These are phyloP conservation scores for Stenotaenia linearis DNA, from an alignment of 2,888 invertebrate species.

Conservation along the genomic window DNA sequence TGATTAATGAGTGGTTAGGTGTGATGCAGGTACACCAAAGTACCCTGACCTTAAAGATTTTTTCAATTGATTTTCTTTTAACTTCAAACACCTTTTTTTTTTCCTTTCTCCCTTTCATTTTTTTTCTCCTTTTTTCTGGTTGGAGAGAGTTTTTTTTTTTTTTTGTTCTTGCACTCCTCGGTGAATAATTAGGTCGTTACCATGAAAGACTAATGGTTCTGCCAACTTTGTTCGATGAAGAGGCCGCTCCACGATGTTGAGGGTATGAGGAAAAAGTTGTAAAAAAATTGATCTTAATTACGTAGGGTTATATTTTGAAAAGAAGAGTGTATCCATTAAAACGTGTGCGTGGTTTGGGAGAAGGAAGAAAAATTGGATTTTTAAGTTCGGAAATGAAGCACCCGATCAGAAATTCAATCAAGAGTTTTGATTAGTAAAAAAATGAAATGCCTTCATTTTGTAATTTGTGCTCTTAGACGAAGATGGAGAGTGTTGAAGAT, in stretches of 20 bases:
- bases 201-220: background rate
- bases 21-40: background rate
- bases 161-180: background rate
- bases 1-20: background rate
- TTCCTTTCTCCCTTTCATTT: too few species aligned
- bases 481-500: background rate
- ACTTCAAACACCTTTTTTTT: background rate
- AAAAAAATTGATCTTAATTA: background rate
- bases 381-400: background rate
- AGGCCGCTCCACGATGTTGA: background rate
- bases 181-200: conserved; percentile 9
- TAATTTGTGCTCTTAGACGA: background rate
- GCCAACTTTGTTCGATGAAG: background rate
- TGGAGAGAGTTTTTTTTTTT: background rate
- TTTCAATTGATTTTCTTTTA: background rate
- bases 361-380: background rate
- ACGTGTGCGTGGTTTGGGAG: background rate
- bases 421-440: background rate
- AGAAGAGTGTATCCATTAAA: background rate
- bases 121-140: too few species aligned
- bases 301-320: background rate
- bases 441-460: background rate
- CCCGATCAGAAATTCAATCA: background rate
- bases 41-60: background rate
- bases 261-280: background rate